phyloP scores from a whole-genome alignment of 2,888 invertebrate genomes.

The Drosophila barbarae region DNA sequence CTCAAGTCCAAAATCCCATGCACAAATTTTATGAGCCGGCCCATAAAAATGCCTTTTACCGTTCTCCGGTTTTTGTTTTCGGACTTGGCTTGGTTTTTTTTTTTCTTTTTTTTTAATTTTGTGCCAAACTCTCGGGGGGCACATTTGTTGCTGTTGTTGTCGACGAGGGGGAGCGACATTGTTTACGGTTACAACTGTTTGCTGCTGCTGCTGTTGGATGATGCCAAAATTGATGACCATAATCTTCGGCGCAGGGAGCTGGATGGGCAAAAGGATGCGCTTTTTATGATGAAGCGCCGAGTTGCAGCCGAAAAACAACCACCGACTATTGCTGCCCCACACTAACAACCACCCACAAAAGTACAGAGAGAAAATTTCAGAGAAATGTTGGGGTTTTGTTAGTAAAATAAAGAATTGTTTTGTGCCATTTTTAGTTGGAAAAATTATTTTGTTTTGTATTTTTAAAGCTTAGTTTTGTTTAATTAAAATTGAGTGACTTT shows the following conservation, averaged over 20 bases:
- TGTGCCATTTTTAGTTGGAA: not conserved
- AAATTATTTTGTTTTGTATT: not conserved
- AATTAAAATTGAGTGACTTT: not conserved
- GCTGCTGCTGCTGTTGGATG: conserved; percentile 54
- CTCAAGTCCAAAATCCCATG: conserved; percentile 65
- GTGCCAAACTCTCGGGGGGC: conserved; percentile 59
- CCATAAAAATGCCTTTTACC: conserved; percentile 70
- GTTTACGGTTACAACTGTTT: conserved; percentile 71
- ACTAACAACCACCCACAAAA: conserved; percentile 33
- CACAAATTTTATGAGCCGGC: conserved; percentile 72
- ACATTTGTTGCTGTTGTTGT: conserved; percentile 62
- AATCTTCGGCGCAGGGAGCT: conserved; percentile 65
- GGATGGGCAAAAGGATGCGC: conserved; percentile 63
- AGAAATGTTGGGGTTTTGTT: no score
- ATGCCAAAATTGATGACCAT: conserved; percentile 78
- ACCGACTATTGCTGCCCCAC: conserved; percentile 38
- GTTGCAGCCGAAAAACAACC: conserved; percentile 59
- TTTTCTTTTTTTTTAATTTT: conserved; percentile 27
- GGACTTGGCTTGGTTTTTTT: conserved; percentile 10
- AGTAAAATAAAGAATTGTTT: not conserved
- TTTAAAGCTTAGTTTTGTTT: not conserved
- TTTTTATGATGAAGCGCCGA: conserved; percentile 70
- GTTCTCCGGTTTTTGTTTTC: conserved; percentile 41
- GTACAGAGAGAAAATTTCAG: not conserved
- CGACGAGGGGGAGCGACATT: conserved; percentile 58